These are phyloP conservation scores for Drosophila robusta DNA, from an alignment of 2,888 invertebrate species.

Conservation along the genomic window DNA sequence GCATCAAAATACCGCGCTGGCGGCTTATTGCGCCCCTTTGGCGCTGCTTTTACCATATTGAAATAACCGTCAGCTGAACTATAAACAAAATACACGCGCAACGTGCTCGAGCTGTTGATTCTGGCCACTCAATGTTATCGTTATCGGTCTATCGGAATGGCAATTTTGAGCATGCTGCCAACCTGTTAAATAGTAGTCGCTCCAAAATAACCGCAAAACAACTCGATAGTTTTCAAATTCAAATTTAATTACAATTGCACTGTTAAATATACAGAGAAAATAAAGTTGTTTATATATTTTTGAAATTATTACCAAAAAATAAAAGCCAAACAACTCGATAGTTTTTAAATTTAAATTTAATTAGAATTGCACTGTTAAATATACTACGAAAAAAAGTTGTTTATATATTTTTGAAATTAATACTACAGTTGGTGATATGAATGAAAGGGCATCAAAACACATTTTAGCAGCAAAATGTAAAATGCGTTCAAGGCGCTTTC, in stretches of 20 bases:
- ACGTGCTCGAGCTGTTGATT: conserved; percentile 37
- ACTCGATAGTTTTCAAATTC: conserved; percentile 11
- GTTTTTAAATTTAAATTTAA: conserved; percentile 35
- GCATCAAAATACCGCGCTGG: conserved; percentile 65
- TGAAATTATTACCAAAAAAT: conserved; percentile 21
- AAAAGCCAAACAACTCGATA: not conserved
- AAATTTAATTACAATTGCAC: conserved; percentile 50
- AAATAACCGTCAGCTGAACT: not conserved
- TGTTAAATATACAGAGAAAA: conserved; percentile 25
- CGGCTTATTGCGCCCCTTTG: conserved; percentile 53
- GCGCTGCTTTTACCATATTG: conserved; percentile 44
- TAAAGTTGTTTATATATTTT: conserved; percentile 5
- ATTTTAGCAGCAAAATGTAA: conserved; percentile 38
- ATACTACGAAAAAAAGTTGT: conserved; percentile 24
- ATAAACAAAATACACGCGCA: conserved; percentile 22
- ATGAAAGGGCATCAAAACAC: conserved; percentile 55
- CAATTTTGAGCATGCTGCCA: conserved; percentile 23
- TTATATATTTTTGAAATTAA: conserved; percentile 21
- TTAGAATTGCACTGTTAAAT: conserved; percentile 45
- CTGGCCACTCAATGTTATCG: not conserved
- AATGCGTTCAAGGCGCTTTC: conserved; percentile 61
- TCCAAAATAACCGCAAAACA: not conserved
- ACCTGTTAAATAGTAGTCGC: not conserved
- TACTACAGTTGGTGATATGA: conserved; percentile 13
- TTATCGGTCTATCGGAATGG: conserved; percentile 4